Evolutionary conservation across 2,113 vertebrate genomes (phyloP).

Genomic region (Alosa alosa): DNA sequence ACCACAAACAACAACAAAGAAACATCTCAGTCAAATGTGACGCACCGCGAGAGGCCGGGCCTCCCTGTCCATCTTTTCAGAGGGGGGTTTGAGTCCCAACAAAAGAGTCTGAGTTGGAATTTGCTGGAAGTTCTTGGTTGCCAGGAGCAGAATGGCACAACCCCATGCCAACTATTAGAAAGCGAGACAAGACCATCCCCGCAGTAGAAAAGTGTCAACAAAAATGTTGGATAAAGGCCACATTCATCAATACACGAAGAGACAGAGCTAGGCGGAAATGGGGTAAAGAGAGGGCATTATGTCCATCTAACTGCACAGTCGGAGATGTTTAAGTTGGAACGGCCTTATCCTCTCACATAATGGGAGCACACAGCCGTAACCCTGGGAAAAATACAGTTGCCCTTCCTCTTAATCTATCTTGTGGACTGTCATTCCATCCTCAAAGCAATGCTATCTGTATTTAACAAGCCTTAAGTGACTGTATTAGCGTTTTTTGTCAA

Average conservation of each 20-base stretch:
- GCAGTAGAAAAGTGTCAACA: conserved; percentile 66
- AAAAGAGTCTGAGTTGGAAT: conserved; percentile 61
- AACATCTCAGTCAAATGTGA: conserved; percentile 49
- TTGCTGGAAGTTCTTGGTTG: conserved; percentile 62
- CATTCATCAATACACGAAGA: conserved; percentile 67
- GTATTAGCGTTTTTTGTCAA: conserved; percentile 61
- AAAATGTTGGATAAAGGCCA: conserved; percentile 64
- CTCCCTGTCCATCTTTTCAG: conserved; percentile 60
- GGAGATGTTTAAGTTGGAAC: conserved; percentile 57
- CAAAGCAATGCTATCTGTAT: conserved; percentile 61
- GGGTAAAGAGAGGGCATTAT: conserved; percentile 55
- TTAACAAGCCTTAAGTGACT: conserved; percentile 65
- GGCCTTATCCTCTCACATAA: conserved; percentile 57
- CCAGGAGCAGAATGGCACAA: conserved; percentile 62
- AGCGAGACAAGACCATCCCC: conserved; percentile 59
- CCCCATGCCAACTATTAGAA: conserved; percentile 60
- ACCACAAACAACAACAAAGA: conserved; percentile 58
- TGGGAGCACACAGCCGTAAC: conserved; percentile 54
- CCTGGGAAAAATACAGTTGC: conserved; percentile 59
- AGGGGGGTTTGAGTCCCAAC: conserved; percentile 56
- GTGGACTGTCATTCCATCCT: conserved; percentile 58
- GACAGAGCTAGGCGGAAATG: conserved; percentile 47
- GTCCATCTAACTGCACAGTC: conserved; percentile 51
- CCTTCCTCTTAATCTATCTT: conserved; percentile 61
- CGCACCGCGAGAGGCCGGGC: conserved; percentile 10